These are phyloP conservation scores for Paragorgia papillata DNA, from an alignment of 92 coral and sea anemone genomes.

Conservation along the genomic window DNA sequence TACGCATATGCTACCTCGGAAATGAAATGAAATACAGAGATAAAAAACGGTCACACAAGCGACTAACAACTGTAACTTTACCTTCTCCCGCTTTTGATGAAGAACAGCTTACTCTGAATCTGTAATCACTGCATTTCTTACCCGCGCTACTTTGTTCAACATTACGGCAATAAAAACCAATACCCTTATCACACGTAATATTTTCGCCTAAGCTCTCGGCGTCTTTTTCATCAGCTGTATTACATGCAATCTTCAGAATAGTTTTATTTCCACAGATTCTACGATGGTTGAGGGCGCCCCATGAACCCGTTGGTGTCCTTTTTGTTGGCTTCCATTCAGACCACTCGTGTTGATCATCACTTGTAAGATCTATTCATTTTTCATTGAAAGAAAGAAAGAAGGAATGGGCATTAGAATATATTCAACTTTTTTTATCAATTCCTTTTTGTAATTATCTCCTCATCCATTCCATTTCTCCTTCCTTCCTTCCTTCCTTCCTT, in stretches of 20 bases:
- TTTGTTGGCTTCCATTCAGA: slow-evolving; percentile 82
- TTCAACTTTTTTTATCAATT: too few species aligned
- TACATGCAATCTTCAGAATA: slow-evolving; percentile 77
- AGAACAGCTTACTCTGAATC: slow-evolving; percentile 86
- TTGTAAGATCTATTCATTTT: neutral
- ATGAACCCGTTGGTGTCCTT: slow-evolving; percentile 79
- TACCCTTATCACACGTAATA: slow-evolving; percentile 74
- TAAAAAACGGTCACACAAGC: too few species aligned
- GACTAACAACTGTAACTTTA: too few species aligned
- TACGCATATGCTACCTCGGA: too few species aligned
- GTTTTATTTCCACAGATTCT: slow-evolving; percentile 61
- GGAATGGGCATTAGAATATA: too few species aligned
- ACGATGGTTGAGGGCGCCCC: slow-evolving; percentile 78
- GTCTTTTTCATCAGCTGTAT: slow-evolving; percentile 68
- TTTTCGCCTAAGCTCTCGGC: slow-evolving; percentile 61
- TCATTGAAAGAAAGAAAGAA: neutral
- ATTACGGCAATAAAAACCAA: slow-evolving; percentile 90
- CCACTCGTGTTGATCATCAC: slow-evolving; percentile 32
- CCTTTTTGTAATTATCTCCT: too few species aligned
- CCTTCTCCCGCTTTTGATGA: slow-evolving; percentile 63
- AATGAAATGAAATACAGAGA: too few species aligned
- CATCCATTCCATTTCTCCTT: neutral
- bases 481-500: neutral
- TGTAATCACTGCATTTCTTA: slow-evolving; percentile 73
- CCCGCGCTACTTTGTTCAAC: slow-evolving; percentile 66